Conservation (phyloP, 2,113 vertebrate species). For the Chrysochloris asiatica region DNA sequence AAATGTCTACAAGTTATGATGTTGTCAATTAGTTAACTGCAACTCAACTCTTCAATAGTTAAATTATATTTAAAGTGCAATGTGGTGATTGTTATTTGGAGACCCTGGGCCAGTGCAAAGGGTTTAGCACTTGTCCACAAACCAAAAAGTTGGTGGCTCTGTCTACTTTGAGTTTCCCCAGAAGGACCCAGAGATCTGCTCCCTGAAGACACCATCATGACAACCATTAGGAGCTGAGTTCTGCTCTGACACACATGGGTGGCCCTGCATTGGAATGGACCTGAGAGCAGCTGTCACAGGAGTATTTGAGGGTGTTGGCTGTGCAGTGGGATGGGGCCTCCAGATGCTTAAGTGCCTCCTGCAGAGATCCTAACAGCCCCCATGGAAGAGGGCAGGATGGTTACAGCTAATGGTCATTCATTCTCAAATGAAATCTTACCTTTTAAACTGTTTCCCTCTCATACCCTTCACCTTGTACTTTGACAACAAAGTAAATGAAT, state of each 20-base stretch:
- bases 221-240: neutral
- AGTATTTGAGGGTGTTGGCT: neutral
- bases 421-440: neutral
- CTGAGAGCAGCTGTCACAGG: neutral
- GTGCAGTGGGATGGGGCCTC: neutral
- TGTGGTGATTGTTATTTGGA: neutral
- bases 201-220: neutral
- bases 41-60: neutral
- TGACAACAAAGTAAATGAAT: neutral
- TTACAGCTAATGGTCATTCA: neutral
- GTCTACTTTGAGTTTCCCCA: neutral
- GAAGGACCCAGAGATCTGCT: neutral
- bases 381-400: neutral
- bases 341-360: neutral
- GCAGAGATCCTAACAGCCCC: too few species aligned
- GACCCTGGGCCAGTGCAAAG: neutral
- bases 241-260: neutral
- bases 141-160: neutral
- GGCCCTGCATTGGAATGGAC: neutral
- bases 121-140: neutral
- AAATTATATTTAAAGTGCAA: neutral
- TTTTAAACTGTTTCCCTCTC: neutral
- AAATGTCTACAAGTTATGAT: conserved; percentile 8
- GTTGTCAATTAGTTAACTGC: conserved; percentile 9
- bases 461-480: neutral